Evolutionary conservation across 2,797 vertebrate genomes (phyloP), one percentile per base, ranked within the genome.

Genomic region (Sparidentex hasta): DNA sequence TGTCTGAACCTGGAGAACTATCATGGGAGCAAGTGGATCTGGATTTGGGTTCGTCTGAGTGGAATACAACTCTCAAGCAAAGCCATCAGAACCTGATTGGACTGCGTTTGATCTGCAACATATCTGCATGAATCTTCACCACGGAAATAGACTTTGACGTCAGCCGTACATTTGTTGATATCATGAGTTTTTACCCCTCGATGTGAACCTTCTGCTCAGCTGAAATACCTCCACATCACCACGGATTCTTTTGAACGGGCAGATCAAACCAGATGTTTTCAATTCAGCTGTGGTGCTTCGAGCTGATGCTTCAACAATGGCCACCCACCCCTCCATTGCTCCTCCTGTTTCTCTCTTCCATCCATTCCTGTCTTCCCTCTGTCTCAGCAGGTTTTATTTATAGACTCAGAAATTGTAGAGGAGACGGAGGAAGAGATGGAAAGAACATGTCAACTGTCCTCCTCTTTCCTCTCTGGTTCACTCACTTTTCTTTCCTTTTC

Each of bases 331-430:
- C 38, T 33, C 43, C 18, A 21, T 21, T 1, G 4, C 83, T 87
- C 72, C 71, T 77, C 29, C 54, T 7, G 4, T 47, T 44, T 62
- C 70, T 77, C 79, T 81, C 48, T 44, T 41, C 33, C 77, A 33
- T 59, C 61, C 55, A 11, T 66, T 65, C 70, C 71, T 7, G 50
- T 78, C 81, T 86, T 83, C 77, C 84, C 87, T 87, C 80, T 17
- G 25, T 86, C 79, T 80, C 85, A 44, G 81, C 68, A 72, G 48
- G 65, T 88, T 87, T 92, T 93, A 94, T 91, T 94, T 93, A 93
- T 91, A 88, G 85, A 90, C 86, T 87, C 76, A 69, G 59, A 84
- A 82, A 86, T 82, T 83, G 70, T 51, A 84, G 83, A 88, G 80
- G 81, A 89, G 85, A 78, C 20, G 48, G 80, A 87, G 69, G 80